Base-by-base conservation (phyloP, 92 coral and sea anemone species). In the Desmophyllum pertusum region DNA sequence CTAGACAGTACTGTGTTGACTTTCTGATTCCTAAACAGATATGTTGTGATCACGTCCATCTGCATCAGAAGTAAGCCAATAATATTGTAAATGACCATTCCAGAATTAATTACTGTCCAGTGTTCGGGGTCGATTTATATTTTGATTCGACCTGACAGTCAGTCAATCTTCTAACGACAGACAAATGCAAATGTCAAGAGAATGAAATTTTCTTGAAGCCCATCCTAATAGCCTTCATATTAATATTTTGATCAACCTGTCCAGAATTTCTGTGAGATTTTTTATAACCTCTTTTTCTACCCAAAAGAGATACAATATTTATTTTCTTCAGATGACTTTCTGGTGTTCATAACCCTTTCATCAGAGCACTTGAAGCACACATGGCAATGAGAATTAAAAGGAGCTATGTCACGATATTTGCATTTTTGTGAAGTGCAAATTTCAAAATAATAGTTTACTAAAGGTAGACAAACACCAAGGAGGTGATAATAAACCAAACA, bases 61-160 rank as follows among this genome's bases (percentile, higher is more conserved):
- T 46, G 45, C 37, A 67, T 37, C 73, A 17, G 0, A 21, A 36
- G 6, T 67, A 14, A 46, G 65, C 84, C 84, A 79, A 79, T 79
- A 46, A 50, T 31, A 66, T 15, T 15, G n/a, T n/a, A n/a, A n/a
- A n/a, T 23, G 75, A 45, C 29, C 46, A 57, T 14, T 59, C 2
- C 30, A 40, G 17, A 39, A 30, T 43, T 39, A 30, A 64, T 30
- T 10, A 25, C 84, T 21, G 11, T 29, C 14, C 75, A 23, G 10
- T 65, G 29, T 35, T 33, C 3, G 40, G n/a, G 19, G 18, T 45
- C 29, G 55, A 43, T 45, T 79, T 45, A 8, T 42, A 40, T 64
- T 62, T 43, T 50, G 33, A 3, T 57, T 39, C 13, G 19, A 4
- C 18, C 37, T 55, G 63, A 76, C 27, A 67, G 10, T 4, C 3